Conservation (phyloP, 2,113 vertebrate genomes). For the Menidia beryllina region DNA sequence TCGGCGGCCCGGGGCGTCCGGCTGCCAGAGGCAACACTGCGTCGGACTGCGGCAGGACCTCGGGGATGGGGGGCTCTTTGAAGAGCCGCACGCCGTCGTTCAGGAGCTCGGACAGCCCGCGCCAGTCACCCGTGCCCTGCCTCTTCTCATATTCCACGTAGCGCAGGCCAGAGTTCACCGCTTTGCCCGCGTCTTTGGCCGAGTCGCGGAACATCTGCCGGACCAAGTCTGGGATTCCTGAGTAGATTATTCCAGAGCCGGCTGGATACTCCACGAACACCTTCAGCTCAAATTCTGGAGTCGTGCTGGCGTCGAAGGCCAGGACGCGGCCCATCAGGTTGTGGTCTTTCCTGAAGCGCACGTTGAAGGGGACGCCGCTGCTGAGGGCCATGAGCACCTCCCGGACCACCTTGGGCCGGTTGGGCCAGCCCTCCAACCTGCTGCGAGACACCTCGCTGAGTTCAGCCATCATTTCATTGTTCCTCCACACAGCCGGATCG, state of each 20-base stretch:
- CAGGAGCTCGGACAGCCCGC: conserved; percentile 88
- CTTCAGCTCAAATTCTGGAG: conserved; percentile 87
- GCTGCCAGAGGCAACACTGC: conserved; percentile 74
- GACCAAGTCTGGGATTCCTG: conserved; percentile 84
- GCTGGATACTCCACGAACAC: conserved; percentile 89
- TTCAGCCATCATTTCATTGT: conserved; percentile 74
- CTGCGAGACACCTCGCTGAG: conserved; percentile 88
- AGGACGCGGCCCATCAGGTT: conserved; percentile 85
- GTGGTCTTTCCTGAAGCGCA: conserved; percentile 93
- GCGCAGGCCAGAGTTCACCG: conserved; percentile 88
- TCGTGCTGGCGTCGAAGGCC: conserved; percentile 86
- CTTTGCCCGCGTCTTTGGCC: conserved; percentile 86
- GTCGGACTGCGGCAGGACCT: conserved; percentile 88
- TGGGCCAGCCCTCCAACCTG: conserved; percentile 87
- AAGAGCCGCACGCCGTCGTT: conserved; percentile 88
- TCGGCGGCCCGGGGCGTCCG: conserved; percentile 63
- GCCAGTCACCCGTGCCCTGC: conserved; percentile 88
- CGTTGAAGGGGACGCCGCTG: conserved; percentile 87
- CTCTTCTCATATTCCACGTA: conserved; percentile 90
- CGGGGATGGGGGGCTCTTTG: conserved; percentile 82
- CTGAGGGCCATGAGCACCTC: conserved; percentile 86
- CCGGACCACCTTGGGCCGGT: conserved; percentile 86
- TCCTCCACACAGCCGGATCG: conserved; percentile 75
- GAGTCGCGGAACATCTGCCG: conserved; percentile 92
- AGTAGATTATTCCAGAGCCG: conserved; percentile 87